Evolutionary conservation across 2,888 invertebrate species (phyloP).

Genomic region (Nomada ruficornis): DNA sequence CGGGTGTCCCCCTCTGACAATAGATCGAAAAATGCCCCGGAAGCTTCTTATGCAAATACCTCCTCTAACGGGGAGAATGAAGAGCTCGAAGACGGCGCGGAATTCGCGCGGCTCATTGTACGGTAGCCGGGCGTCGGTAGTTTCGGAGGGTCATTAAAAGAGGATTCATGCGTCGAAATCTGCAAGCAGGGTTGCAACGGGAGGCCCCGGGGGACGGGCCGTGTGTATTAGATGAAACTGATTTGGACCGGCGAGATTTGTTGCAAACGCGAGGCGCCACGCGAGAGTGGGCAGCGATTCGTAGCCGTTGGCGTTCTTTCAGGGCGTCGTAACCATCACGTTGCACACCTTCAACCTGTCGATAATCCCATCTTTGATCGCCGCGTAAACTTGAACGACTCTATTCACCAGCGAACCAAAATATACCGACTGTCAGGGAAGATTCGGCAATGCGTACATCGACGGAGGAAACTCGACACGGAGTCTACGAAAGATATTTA

Average conservation of each 20-base stretch:
- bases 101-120: slow-evolving; percentile 1
- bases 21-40: too few relatives aligned
- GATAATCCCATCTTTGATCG: slow-evolving; percentile 67
- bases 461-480: background rate
- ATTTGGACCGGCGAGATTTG: slow-evolving; percentile 83
- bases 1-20: background rate
- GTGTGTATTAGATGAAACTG: slow-evolving; percentile 81
- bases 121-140: slow-evolving; percentile 45
- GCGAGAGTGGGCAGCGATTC: slow-evolving; percentile 60
- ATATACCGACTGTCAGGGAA: background rate
- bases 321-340: slow-evolving; percentile 60
- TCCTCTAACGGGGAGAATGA: background rate
- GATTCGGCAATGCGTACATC: background rate
- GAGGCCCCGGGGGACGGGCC: slow-evolving; percentile 67
- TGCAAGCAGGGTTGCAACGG: slow-evolving; percentile 8
- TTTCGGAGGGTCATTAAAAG: slow-evolving; percentile 48
- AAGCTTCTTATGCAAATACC: background rate
- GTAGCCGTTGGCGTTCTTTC: slow-evolving; percentile 67
- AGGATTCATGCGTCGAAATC: slow-evolving; percentile 38
- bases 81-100: background rate
- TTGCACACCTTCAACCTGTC: slow-evolving; percentile 74
- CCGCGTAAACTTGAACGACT: slow-evolving; percentile 67
- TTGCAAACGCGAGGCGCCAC: slow-evolving; percentile 76
- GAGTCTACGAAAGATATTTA: background rate
- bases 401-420: slow-evolving; percentile 18